Conservation (phyloP, 2,113 vertebrate genomes). For the Planiliza haematocheilus region DNA sequence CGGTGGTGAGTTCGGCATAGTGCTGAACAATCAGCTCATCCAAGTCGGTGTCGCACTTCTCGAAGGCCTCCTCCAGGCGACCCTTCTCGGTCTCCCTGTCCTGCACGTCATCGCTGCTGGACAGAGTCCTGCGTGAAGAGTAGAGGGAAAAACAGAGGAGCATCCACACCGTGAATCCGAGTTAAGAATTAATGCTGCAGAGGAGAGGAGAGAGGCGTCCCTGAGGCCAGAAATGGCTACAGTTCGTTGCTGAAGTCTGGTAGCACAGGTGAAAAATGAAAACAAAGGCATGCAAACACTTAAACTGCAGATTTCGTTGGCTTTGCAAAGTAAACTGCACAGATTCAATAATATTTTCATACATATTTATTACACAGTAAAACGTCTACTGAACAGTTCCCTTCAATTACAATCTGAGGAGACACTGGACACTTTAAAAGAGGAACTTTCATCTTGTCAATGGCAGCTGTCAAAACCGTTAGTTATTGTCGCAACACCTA, state of each 20-base stretch:
- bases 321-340: not conserved
- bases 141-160: not conserved
- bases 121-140: conserved; percentile 86
- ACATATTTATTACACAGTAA: too few species aligned
- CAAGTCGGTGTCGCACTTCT: conserved; percentile 93
- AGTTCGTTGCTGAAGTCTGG: not conserved
- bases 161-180: not conserved
- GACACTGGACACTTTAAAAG: not conserved
- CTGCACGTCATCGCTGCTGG: conserved; percentile 93
- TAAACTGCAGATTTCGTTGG: not conserved
- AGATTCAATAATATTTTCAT: not conserved
- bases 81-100: conserved; percentile 96
- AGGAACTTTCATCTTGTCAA: not conserved
- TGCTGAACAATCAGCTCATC: conserved; percentile 96
- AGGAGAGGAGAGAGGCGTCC: too few species aligned
- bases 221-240: not conserved
- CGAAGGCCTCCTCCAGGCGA: conserved; percentile 95
- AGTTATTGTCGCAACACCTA: not conserved
- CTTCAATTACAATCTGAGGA: not conserved
- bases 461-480: not conserved
- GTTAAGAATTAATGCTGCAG: too few species aligned
- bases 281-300: not conserved
- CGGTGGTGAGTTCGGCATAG: conserved; percentile 95
- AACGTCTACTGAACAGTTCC: too few species aligned
- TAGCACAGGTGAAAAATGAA: not conserved